Evolutionary conservation across 2,113 vertebrate species (phyloP).

Genomic region (Ictalurus furcatus): DNA sequence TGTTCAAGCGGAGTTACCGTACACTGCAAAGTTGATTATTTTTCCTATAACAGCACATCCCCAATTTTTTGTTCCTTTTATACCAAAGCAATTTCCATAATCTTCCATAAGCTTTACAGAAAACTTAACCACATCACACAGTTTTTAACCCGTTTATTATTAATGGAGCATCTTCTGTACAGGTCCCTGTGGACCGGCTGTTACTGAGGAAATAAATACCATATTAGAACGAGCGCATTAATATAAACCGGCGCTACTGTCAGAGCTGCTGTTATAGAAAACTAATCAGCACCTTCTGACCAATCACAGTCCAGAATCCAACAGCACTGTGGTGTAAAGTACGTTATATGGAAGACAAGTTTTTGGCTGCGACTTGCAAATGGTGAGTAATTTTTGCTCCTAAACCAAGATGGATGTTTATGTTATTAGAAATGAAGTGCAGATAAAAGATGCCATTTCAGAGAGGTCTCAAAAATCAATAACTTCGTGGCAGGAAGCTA

Average conservation of each 20-base stretch:
- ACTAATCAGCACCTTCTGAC: background rate
- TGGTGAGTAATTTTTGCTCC: background rate
- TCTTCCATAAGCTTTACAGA: background rate
- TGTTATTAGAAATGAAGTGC: constrained; percentile 13
- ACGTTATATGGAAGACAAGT: no score
- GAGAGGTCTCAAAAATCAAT: constrained; percentile 30
- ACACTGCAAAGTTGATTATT: background rate
- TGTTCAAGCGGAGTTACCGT: background rate
- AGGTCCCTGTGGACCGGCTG: background rate
- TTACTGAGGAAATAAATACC: background rate
- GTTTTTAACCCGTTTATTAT: no score
- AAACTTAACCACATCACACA: background rate
- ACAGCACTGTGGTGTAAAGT: background rate
- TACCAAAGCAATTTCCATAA: background rate
- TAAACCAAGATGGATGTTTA: constrained; percentile 15
- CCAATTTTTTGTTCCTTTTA: background rate
- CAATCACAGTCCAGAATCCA: background rate
- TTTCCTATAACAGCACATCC: background rate
- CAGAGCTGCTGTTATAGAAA: background rate
- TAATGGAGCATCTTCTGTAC: background rate
- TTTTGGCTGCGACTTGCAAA: background rate
- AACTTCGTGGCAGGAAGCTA: constrained; percentile 2
- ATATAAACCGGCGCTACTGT: background rate
- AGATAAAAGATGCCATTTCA: constrained; percentile 1
- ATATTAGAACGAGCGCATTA: no score